Percentiles rank a stretch among this genome's conserved stretches.
These are phyloP conservation scores for Papilio dardanus DNA, from an alignment of 1,140 invertebrate genomes.

Conservation along the genomic window DNA sequence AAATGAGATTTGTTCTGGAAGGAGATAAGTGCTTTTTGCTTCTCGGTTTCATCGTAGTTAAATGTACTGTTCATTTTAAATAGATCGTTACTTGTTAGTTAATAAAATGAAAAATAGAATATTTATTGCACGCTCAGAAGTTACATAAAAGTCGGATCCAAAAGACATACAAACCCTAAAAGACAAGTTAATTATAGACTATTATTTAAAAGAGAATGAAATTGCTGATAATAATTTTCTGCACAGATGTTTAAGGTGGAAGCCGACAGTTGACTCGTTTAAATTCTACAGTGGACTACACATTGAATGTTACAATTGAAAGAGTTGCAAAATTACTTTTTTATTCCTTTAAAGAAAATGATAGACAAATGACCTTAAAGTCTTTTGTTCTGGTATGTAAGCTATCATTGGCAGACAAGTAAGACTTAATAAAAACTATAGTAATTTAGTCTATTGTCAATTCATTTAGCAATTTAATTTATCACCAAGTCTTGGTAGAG, in stretches of 20 bases:
- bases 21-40: conserved; percentile 41
- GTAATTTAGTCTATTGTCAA: conserved; percentile 38
- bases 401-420: conserved; percentile 23
- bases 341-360: neutral
- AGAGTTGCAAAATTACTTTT: neutral
- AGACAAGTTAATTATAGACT: too few relatives aligned
- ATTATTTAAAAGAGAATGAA: too few relatives aligned
- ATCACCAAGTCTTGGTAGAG: conserved; percentile 28
- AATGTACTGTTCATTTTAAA: neutral
- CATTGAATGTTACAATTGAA: neutral
- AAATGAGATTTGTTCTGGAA: conserved; percentile 56
- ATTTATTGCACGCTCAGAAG: too few relatives aligned
- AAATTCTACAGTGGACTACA: too few relatives aligned
- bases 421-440: conserved; percentile 19
- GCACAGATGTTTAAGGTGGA: too few relatives aligned
- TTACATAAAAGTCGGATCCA: too few relatives aligned
- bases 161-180: too few relatives aligned
- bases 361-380: neutral
- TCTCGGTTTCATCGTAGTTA: neutral
- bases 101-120: too few relatives aligned
- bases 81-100: neutral
- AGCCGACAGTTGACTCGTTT: too few relatives aligned
- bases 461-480: conserved; percentile 41
- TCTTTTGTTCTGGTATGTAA: neutral
- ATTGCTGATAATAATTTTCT: too few relatives aligned